Base-by-base conservation (phyloP, 2,113 vertebrate genomes). In the Arvicanthis niloticus region DNA sequence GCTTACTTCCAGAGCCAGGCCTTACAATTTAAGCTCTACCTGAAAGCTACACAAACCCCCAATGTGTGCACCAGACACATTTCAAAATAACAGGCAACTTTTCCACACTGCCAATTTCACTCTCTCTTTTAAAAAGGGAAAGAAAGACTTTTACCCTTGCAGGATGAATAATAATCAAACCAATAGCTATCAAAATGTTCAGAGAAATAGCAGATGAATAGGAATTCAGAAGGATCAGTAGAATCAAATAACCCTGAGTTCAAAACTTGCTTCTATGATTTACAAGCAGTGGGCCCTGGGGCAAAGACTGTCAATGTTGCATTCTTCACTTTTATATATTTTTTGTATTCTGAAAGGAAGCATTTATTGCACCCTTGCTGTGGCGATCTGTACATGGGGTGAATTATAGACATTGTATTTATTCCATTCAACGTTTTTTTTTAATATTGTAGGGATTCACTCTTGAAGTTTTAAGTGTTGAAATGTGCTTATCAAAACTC, bases 81-180 rank as follows among this genome's bases (percentile, higher is more conserved):
- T 42, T 81, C 68, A 91, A 84, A 91, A 91, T 78, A 95, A 65
- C 70, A 92, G 51, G 31, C 5, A 13, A 67, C 75, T 40, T 82
- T 96, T 90, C 85, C 78, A 72, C 92, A 85, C 24, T 7, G 11
- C 93, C 94, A 51, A 73, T 88, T 92, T 95, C 88, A 10, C 75
- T 90, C 42, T 78, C 48, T 90, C 76, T 90, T 53, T 42, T 42
- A 78, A 68, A 95, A 87, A 73, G 7, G 7, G 65, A 73, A 89
- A 58, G n/a, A 85, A 67, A 65, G 62, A 3, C 8, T 84, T 91
- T 89, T 76, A 51, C 62, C 53, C 40, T 92, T 75, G 12, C 72
- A 81, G 45, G 29, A 88, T 70, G 81, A 91, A 75, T 88, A 70
- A 26, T 88, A 90, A 92, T 95, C 53, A 90, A 84, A n/a, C 31